Evolutionary conservation across 2,888 invertebrate genomes (phyloP), one percentile per base, ranked within the genome.

Genomic region (Trachelus tabidus): DNA sequence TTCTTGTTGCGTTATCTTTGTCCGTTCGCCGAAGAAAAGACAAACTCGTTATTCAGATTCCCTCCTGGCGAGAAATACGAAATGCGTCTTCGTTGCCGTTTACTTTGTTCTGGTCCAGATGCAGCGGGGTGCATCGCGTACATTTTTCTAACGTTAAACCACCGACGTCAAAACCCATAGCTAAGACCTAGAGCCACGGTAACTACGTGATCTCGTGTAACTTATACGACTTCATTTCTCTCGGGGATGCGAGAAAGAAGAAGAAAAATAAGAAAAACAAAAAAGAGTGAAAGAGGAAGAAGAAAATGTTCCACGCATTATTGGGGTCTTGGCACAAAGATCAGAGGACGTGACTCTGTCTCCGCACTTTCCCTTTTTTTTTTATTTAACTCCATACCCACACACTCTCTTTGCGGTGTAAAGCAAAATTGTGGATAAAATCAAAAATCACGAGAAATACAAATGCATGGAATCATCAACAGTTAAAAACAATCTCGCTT

Each of bases 1-100:
- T 87, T 89, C 89, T 88, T 86, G 84, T 83, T 83, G 84, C 86
- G 85, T 87, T 87, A 87, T 87, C 87, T 87, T 81, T 81, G 85
- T 83, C 79, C 75, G 77, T 79, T 76, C 79, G 35, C 80, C 82
- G 82, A 75, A 77, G 74, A 81, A 80, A 77, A 81, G 81, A 85
- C 84, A 82, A 82, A 82, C 84, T 83, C 80, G 81, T 85, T 85
- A 86, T 82, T 83, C 81, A 83, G 78, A 82, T 81, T 81, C 82
- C 74, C 77, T 80, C 81, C 76, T 37, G 78, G 77, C 79, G 77
- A 77, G 76, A 75, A 71, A 76, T 77, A 75, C 71, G 76, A 68
- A 40, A 77, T 68, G 73, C 79, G 75, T 77, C 69, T 56, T 76
- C 31, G 15, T 40, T 56, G 56, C 56, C 23, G 56, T 56, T 68